These are phyloP conservation scores for Anniella stebbinsi DNA, from an alignment of 2,797 vertebrate genomes.

Conservation along the genomic window DNA sequence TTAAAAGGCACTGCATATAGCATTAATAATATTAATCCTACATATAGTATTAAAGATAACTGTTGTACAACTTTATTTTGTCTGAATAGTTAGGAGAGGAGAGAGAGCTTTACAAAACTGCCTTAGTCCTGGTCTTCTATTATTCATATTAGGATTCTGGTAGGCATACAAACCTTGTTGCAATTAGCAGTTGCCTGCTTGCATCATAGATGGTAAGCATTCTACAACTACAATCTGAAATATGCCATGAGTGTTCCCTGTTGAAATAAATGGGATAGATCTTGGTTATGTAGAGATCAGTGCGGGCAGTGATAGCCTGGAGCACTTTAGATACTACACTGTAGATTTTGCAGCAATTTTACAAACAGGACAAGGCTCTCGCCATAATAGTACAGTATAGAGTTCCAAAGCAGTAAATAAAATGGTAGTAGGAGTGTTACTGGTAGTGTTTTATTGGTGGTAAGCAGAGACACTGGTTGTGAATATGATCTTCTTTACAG, in stretches of 20 bases:
- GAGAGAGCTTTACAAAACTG: not conserved
- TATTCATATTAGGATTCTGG: not conserved
- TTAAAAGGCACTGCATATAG: not conserved
- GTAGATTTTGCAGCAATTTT: not conserved
- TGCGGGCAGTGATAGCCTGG: not conserved
- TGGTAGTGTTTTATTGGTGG: not conserved
- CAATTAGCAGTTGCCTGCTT: not conserved
- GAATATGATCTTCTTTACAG: not conserved
- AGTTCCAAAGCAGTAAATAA: not conserved
- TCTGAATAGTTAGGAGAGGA: not conserved
- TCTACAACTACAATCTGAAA: not conserved
- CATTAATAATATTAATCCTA: not conserved
- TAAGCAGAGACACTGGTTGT: not conserved
- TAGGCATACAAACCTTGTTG: not conserved
- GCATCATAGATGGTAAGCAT: not conserved
- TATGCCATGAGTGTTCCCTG: not conserved
- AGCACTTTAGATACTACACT: not conserved
- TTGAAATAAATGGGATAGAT: constrained; percentile 2
- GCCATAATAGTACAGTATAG: not conserved
- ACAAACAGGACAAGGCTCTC: not conserved
- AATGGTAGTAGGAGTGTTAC: not conserved
- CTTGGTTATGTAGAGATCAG: not conserved
- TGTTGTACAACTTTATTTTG: not conserved
- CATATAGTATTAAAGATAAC: not conserved
- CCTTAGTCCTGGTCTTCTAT: not conserved